These are phyloP conservation scores for Paramuricea clavata DNA, from an alignment of 92 coral and sea anemone species.

Conservation along the genomic window DNA sequence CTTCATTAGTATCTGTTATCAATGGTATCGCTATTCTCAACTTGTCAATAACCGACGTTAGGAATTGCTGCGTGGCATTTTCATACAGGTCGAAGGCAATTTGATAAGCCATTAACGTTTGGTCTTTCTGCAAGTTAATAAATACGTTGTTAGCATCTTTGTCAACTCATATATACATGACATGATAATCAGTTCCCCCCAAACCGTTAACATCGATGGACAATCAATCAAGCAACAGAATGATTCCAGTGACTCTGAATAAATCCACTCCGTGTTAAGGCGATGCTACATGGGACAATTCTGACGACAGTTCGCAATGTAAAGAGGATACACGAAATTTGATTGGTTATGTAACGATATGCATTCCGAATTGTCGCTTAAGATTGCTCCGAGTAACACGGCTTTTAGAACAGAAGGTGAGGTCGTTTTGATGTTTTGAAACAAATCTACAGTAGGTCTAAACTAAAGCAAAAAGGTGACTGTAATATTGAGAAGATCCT, in stretches of 20 bases:
- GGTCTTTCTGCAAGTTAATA: conserved; percentile 81
- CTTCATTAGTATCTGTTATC: conserved; percentile 73
- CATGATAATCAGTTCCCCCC: not conserved
- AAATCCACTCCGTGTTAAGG: too few species aligned
- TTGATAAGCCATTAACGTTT: conserved; percentile 97
- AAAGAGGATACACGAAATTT: too few species aligned
- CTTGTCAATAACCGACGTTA: conserved; percentile 85
- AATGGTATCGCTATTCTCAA: conserved; percentile 87
- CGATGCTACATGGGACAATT: too few species aligned
- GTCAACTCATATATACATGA: not conserved
- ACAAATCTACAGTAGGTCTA: too few species aligned
- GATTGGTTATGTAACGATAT: too few species aligned
- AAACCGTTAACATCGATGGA: not conserved
- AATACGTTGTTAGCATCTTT: not conserved
- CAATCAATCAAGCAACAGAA: too few species aligned
- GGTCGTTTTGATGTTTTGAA: not conserved
- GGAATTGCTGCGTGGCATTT: conserved; percentile 97
- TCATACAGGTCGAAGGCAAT: conserved; percentile 98
- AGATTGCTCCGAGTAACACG: too few species aligned
- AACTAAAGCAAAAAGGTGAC: not conserved
- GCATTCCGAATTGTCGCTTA: too few species aligned
- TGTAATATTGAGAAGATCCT: not conserved
- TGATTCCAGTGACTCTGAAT: too few species aligned
- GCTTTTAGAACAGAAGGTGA: too few species aligned
- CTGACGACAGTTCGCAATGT: too few species aligned